Conservation (phyloP, 2,888 invertebrate species). For the Spilosoma lubricipeda region DNA sequence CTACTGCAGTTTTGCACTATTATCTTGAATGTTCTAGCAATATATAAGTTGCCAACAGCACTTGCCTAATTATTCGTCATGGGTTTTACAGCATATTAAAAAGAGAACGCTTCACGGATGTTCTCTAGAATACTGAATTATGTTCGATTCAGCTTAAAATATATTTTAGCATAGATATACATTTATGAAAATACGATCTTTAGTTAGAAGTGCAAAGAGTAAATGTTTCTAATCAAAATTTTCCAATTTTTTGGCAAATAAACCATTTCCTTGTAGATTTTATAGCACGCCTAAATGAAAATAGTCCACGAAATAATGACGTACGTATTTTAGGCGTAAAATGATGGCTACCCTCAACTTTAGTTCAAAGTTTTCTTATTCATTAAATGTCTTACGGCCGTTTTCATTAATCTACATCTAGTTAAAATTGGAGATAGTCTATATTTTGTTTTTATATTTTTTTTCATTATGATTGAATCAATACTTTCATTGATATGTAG, state of each 20-base stretch:
- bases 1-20: neutral
- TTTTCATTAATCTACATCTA: too few species aligned
- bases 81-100: too few species aligned
- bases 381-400: neutral
- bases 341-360: neutral
- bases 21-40: neutral
- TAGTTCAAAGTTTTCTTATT: neutral
- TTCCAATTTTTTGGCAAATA: too few species aligned
- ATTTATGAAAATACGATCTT: neutral
- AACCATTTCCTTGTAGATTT: neutral
- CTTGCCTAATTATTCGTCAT: too few species aligned
- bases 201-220: neutral
- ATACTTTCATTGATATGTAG: too few species aligned
- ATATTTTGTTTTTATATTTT: too few species aligned
- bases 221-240: too few species aligned
- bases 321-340: neutral
- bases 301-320: neutral
- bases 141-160: neutral
- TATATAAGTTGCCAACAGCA: too few species aligned
- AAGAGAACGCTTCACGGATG: neutral
- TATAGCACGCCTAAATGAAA: neutral
- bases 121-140: neutral
- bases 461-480: too few species aligned
- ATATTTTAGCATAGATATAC: too few species aligned
- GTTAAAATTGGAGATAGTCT: too few species aligned